Evolutionary conservation across 2,888 invertebrate genomes (phyloP), one percentile per base, ranked within the genome.

Genomic region (Netelia fuscicornis): DNA sequence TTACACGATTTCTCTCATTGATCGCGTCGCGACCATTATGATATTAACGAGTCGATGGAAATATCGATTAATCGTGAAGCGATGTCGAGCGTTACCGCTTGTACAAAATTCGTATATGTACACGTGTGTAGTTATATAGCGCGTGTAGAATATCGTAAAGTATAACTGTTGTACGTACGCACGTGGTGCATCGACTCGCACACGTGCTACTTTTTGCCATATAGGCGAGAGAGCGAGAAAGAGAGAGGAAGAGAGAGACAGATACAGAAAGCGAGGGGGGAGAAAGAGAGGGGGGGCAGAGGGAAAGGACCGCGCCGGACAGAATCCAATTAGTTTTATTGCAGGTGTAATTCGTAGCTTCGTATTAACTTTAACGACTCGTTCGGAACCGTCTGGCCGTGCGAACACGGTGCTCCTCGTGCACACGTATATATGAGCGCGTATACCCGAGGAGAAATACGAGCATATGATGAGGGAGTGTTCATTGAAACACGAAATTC

Each of bases 281-380:
- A n/a, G 54, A 54, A 17, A 54, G 54, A 54, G 17, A 0, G 20
- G 17, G 3, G 20, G 3, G 56, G 9, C 20, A 56, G 80, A 58
- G 71, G 68, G 72, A 83, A 83, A 80, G 79, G 71, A 80, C 76
- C 62, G 76, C 64, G 76, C 58, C 52, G 81, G 81, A 81, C 82
- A 84, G 84, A 84, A 84, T 86, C 83, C 86, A 86, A 86, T 86
- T 85, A 85, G 85, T 86, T 86, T 86, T 83, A 86, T 85, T 83
- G 83, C 85, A 86, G 82, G 85, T 86, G 85, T 85, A 86, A 85
- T 86, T 84, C 84, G 84, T 84, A 82, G 81, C 81, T 72, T 82
- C 86, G 85, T 81, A 86, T 86, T 86, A 84, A 86, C 84, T 86
- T 86, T 84, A 86, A 86, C 86, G 84, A 84, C 84, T 72, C 81